Percentiles rank a stretch among this genome's conserved stretches.
Conservation (phyloP, 2,797 vertebrate species). For the Sus cebifrons region DNA sequence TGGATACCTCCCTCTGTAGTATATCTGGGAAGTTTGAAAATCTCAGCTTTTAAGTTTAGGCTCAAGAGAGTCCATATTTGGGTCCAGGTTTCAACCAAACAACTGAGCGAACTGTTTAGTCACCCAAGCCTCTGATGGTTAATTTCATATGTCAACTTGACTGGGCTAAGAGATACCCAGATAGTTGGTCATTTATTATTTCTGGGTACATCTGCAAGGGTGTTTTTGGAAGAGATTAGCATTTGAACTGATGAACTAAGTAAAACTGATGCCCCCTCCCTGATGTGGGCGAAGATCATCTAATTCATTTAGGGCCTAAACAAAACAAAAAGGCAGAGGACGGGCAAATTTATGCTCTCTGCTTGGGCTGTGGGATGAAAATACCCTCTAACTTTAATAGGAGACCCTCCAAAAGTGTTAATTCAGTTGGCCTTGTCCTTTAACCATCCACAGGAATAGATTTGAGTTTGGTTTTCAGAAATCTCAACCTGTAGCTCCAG, state of each 20-base stretch:
- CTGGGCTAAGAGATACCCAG: background rate
- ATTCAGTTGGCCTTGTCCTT: background rate
- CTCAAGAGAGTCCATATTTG: background rate
- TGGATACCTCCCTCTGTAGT: background rate
- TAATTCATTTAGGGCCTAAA: background rate
- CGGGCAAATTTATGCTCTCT: background rate
- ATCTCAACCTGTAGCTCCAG: background rate
- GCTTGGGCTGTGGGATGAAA: background rate
- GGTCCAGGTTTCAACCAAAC: background rate
- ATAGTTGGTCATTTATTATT: background rate
- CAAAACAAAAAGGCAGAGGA: background rate
- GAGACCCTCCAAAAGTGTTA: background rate
- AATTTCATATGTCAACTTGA: background rate
- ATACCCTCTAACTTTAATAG: background rate
- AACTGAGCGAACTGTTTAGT: background rate
- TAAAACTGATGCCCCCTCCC: background rate
- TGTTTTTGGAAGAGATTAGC: background rate
- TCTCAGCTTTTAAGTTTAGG: background rate
- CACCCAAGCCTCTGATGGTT: background rate
- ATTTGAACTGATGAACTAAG: background rate
- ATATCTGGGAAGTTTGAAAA: background rate
- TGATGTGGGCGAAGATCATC: background rate
- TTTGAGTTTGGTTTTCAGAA: conserved; percentile 37
- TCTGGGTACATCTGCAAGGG: too few species aligned
- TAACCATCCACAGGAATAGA: background rate